Percentiles rank a stretch among this genome's conserved stretches.
Conservation (phyloP, 2,113 vertebrate genomes). For the Globicephala melas region DNA sequence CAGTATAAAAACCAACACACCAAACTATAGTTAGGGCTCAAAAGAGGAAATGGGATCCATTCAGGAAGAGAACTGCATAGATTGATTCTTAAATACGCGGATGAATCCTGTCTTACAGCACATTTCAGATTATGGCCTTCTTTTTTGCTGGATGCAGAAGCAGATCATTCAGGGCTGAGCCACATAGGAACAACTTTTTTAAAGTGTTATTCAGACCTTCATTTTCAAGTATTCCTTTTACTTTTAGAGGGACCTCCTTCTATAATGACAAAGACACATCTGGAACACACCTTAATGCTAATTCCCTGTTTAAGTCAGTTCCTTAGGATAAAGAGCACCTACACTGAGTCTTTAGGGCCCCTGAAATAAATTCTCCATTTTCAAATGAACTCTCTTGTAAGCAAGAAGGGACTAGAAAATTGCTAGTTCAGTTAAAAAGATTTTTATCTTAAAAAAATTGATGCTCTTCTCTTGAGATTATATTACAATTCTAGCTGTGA, state of each 20-base stretch:
- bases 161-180: neutral
- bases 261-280: neutral
- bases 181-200: neutral
- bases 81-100: neutral
- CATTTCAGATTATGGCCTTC: neutral
- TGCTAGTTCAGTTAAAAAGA: neutral
- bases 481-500: neutral
- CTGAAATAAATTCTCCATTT: conserved; percentile 5
- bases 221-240: neutral
- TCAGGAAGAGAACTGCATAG: neutral
- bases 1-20: neutral
- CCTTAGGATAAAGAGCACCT: neutral
- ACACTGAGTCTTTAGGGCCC: neutral
- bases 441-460: neutral
- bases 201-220: neutral
- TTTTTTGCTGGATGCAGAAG: neutral
- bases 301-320: neutral
- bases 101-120: neutral
- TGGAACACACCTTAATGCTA: neutral
- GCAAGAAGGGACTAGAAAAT: conserved; percentile 6
- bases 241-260: neutral
- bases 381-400: neutral
- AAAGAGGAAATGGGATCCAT: neutral
- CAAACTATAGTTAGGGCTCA: neutral
- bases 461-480: neutral